phyloP scores from a whole-genome alignment of 1,140 invertebrate species.

The Drosophila sulfurigaster region DNA sequence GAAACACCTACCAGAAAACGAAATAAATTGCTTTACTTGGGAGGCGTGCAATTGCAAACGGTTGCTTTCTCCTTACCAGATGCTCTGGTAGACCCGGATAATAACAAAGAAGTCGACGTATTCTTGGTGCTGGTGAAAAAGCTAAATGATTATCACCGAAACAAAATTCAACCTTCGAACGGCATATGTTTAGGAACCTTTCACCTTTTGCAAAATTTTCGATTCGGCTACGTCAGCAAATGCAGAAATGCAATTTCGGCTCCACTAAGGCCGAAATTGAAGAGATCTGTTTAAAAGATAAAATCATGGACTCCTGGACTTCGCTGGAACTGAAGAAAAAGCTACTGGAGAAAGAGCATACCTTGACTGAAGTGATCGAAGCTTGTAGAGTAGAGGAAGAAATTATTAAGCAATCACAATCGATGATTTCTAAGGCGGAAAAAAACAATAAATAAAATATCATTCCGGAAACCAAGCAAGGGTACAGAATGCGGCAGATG shows the following conservation, averaged over 20 bases:
- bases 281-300: conserved; percentile 41
- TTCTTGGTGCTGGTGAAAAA: conserved; percentile 27
- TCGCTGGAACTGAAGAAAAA: background rate
- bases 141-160: conserved; percentile 27
- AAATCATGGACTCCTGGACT: conserved; percentile 36
- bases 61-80: conserved; percentile 22
- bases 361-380: no score
- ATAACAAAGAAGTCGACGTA: conserved; percentile 14
- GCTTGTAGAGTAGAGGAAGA: no score
- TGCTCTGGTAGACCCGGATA: conserved; percentile 18
- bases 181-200: conserved; percentile 34
- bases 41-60: no score
- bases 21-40: background rate
- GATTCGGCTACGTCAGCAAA: conserved; percentile 22
- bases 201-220: conserved; percentile 31
- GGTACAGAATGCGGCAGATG: conserved; percentile 12
- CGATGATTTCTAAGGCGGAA: no score
- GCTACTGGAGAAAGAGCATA: no score
- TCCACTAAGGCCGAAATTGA: conserved; percentile 34
- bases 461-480: background rate
- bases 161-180: conserved; percentile 38
- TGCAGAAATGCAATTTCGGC: conserved; percentile 34
- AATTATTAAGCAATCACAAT: no score
- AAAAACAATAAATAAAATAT: no score
- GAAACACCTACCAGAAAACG: no score